Percentiles rank a stretch among this genome's conserved stretches.
phyloP scores from a whole-genome alignment of 2,797 vertebrate species.

The Steatocranus sp. region DNA sequence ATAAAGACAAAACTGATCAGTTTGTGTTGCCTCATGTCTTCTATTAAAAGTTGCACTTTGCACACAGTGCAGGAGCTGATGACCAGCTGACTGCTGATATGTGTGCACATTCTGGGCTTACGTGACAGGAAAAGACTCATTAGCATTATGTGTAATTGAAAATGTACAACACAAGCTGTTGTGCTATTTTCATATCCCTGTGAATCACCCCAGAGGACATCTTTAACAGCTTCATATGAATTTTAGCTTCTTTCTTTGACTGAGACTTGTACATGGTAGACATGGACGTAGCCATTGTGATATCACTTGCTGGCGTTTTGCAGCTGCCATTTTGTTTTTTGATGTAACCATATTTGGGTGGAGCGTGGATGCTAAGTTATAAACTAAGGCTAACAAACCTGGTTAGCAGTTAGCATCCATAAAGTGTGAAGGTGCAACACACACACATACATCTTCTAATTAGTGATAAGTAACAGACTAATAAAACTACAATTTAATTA shows the following conservation, averaged over 20 bases:
- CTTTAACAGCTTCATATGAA: not conserved
- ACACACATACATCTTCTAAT: not conserved
- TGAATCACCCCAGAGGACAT: not conserved
- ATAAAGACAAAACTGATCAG: slow-evolving; percentile 44
- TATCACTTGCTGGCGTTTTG: not conserved
- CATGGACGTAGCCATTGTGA: not conserved
- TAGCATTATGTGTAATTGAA: not conserved
- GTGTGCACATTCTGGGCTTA: not conserved
- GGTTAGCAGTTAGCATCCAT: not conserved
- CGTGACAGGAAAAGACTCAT: not conserved
- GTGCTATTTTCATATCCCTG: not conserved
- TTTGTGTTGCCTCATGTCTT: slow-evolving; percentile 3
- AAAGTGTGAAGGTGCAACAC: not conserved
- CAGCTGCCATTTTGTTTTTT: not conserved
- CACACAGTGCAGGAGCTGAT: not conserved
- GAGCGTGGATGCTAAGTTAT: not conserved
- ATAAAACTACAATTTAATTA: not conserved
- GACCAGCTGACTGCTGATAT: not conserved
- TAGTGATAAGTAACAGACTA: not conserved
- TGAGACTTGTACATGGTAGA: not conserved
- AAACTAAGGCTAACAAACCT: not conserved
- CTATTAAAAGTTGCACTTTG: slow-evolving; percentile 19
- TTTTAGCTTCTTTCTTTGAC: not conserved
- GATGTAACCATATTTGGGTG: not conserved
- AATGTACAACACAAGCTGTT: not conserved